phyloP scores from a whole-genome alignment of 2,113 vertebrate genomes.

The Picathartes gymnocephalus region DNA sequence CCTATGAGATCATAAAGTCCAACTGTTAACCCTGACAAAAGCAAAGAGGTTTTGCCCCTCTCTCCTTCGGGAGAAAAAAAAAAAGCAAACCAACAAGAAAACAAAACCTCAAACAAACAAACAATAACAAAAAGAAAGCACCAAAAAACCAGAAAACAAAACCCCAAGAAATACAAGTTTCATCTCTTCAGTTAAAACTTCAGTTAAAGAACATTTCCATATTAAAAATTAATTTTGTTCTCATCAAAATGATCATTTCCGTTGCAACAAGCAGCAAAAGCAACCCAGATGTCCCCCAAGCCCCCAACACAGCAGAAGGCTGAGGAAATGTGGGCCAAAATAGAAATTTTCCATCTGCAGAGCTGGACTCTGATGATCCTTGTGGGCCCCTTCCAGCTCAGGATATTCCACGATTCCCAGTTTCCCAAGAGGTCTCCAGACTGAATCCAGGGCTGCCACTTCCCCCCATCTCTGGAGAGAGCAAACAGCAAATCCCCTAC shows the following conservation, averaged over 20 bases:
- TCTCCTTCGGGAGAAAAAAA: background rate
- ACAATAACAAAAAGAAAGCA: background rate
- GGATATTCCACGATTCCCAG: background rate
- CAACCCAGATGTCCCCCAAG: background rate
- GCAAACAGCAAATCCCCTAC: accelerated
- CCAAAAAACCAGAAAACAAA: background rate
- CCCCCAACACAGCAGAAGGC: background rate
- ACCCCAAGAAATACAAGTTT: background rate
- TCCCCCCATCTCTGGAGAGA: accelerated
- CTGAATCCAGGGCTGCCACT: background rate
- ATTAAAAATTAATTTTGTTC: background rate
- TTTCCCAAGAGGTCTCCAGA: background rate
- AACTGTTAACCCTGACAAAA: background rate
- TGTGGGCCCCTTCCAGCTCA: background rate
- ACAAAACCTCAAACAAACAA: background rate
- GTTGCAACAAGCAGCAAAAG: background rate
- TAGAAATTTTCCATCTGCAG: background rate
- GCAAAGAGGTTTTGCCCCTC: background rate
- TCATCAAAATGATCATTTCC: background rate
- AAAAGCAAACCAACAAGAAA: background rate
- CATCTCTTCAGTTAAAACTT: background rate
- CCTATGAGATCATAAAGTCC: background rate
- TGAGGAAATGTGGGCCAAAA: background rate
- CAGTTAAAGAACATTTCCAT: background rate
- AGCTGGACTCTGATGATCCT: accelerated